These are phyloP conservation scores for Caenorhabditis plicata DNA, from an alignment of 2,888 invertebrate genomes.

Conservation along the genomic window DNA sequence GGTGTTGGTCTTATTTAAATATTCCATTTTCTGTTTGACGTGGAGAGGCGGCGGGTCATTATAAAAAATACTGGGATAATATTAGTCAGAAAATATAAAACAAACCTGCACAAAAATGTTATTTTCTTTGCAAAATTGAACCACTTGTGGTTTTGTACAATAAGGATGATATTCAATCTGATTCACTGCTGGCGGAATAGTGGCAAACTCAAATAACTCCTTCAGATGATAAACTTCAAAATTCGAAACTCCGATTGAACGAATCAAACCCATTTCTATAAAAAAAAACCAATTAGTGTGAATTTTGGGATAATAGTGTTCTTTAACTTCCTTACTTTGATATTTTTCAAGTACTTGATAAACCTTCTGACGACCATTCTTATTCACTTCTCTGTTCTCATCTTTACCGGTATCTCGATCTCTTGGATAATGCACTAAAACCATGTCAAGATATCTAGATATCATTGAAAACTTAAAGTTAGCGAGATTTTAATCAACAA, in stretches of 20 bases:
- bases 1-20: too few relatives aligned
- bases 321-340: slow-evolving; percentile 65
- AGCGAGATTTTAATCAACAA: slow-evolving; percentile 1
- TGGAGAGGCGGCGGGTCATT: too few relatives aligned
- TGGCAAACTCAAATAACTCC: slow-evolving; percentile 69
- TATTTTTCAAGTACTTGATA: slow-evolving; percentile 74
- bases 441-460: slow-evolving; percentile 33
- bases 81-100: too few relatives aligned
- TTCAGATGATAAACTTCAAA: slow-evolving; percentile 75
- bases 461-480: not conserved
- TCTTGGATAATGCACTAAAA: slow-evolving; percentile 38
- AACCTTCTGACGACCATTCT: slow-evolving; percentile 70
- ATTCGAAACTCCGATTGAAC: slow-evolving; percentile 80
- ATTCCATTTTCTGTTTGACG: too few relatives aligned
- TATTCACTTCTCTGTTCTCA: slow-evolving; percentile 6
- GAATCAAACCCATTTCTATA: slow-evolving; percentile 67
- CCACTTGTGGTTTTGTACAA: slow-evolving; percentile 49
- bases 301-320: too few relatives aligned
- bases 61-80: too few relatives aligned
- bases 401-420: slow-evolving; percentile 19
- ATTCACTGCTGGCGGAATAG: slow-evolving; percentile 41
- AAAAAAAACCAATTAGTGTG: too few relatives aligned
- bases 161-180: slow-evolving; percentile 67
- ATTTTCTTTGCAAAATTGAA: slow-evolving; percentile 61
- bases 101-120: slow-evolving; percentile 64